Evolutionary conservation across 2,888 invertebrate genomes (phyloP), one percentile per base, ranked within the genome.

Genomic region (Seira ritae): DNA sequence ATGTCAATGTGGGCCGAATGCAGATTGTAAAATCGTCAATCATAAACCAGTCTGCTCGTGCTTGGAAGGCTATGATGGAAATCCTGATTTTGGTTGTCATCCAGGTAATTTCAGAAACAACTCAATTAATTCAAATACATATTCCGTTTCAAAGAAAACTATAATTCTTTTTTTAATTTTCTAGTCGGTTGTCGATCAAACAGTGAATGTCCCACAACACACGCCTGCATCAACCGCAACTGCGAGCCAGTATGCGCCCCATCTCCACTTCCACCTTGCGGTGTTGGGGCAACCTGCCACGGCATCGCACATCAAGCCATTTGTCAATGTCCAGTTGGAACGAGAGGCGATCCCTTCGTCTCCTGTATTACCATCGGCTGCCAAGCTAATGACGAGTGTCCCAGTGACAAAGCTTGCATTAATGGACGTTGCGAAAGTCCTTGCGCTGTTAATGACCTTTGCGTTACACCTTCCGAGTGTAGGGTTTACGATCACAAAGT

Each of bases 391-490:
- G 95, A 95, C 86, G 97, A 97, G 90, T 97, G 97, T 90, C 96
- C 97, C 10, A 92, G 93, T 68, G 96, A 97, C 90, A 94, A 95
- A 90, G 94, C 95, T 89, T 97, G 97, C 24, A 84, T 84, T 37
- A 96, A 96, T 89, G 94, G 95, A 84, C 95, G 96, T 90, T 97
- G 97, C 90, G 93, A 96, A 66, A 94, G 96, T 90, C 96, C 97
- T 4, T 97, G 97, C 90, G 91, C 95, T 3, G 94, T 94, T 84
- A 94, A 94, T 80, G 95, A 95, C 89, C 93, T 93, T 8, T 97
- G 97, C 90, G 94, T 96, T 0, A 92, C 93, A 1, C 92, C 94
- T 77, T 88, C 90, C 3, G 94, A 95, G 90, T 97, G 97, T 90
- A 92, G 93, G 68, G 95, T 96, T 0, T 93, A 95, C 89, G 95